A percentile compares a stretch with the other conserved stretches of the same genome.
These are phyloP conservation scores for Zophobas morio DNA, from an alignment of 1,140 invertebrate genomes.

Conservation along the genomic window DNA sequence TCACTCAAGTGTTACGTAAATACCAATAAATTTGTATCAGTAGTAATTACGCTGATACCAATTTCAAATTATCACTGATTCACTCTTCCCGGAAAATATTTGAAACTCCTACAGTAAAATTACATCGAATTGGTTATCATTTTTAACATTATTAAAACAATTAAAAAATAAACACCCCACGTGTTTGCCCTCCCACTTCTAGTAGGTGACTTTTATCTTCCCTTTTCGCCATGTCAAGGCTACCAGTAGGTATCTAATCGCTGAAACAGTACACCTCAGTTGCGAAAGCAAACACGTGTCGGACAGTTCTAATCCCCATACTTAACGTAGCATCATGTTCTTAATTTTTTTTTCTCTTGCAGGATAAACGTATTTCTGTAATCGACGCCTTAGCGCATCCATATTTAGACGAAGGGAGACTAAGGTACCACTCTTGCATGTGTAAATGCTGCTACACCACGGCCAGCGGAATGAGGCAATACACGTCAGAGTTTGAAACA, in stretches of 20 bases:
- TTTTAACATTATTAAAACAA: no score
- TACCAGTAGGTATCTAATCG: no score
- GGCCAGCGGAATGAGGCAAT: constrained; percentile 84
- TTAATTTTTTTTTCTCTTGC: constrained; percentile 53
- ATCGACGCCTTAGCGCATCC: constrained; percentile 95
- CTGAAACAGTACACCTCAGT: no score
- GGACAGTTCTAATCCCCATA: no score
- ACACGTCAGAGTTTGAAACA: constrained; percentile 94
- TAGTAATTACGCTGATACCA: not conserved
- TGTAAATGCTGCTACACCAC: constrained; percentile 96
- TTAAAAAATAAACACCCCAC: no score
- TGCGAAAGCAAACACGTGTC: not conserved
- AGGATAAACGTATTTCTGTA: constrained; percentile 95
- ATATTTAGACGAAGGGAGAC: constrained; percentile 96
- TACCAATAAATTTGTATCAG: constrained; percentile 1
- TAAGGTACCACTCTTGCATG: constrained; percentile 99
- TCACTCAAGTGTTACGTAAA: not conserved
- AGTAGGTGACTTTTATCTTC: no score
- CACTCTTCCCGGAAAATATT: not conserved
- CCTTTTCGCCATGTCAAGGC: no score
- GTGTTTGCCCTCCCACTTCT: no score
- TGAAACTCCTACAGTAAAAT: not conserved
- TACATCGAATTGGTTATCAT: no score
- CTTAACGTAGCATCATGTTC: not conserved
- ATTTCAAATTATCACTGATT: not conserved